Base-by-base conservation (phyloP, 2,797 vertebrate genomes). In the Phylloscopus collybita region DNA sequence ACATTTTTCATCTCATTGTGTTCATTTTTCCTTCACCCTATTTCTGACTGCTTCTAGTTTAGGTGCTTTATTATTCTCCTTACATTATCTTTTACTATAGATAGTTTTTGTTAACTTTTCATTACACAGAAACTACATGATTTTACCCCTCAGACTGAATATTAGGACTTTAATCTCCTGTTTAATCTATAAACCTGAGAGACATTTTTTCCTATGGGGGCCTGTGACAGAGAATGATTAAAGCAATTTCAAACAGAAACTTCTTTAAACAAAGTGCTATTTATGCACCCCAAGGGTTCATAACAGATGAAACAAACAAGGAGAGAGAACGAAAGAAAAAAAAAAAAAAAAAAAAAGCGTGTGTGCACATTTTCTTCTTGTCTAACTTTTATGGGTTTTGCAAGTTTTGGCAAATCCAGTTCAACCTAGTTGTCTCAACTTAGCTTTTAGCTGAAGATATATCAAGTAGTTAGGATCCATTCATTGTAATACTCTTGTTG, bases 241-340 rank as follows among this genome's bases (percentile, higher is more conserved):
- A 94, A 92, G 65, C 0, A 0, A 70, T 80, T 93, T 94, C 65
- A 94, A 62, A 71, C 11, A 56, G 18, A 76, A 83, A 80, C 10
- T 78, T 86, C 47, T 95, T 96, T 80, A 90, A 93, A 81, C 38
- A 56, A 80, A 92, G 9, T 40, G 30, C 78, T 89, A 86, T 54
- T 90, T 92, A 89, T 94, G 91, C 70, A 89, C 51, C 69, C 73
- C 69, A 84, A 62, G 78, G 56, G 38, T 59, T 88, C 65, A 38
- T 71, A 87, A 64, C 15, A 91, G 84, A 80, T 78, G 61, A 96
- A 84, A 89, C 49, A 80, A 96, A 59, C 34, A 81, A 65, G 18
- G 4, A 73, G 42, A 17, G 5, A 40, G 38, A 38, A 11, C 10
- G 38, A 56, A 67, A 93, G 26, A 93, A 72, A 45, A 45, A 11